Evolutionary conservation across 2,888 invertebrate species (phyloP), one percentile per base, ranked within the genome.

Genomic region (Drosophila falleni): DNA sequence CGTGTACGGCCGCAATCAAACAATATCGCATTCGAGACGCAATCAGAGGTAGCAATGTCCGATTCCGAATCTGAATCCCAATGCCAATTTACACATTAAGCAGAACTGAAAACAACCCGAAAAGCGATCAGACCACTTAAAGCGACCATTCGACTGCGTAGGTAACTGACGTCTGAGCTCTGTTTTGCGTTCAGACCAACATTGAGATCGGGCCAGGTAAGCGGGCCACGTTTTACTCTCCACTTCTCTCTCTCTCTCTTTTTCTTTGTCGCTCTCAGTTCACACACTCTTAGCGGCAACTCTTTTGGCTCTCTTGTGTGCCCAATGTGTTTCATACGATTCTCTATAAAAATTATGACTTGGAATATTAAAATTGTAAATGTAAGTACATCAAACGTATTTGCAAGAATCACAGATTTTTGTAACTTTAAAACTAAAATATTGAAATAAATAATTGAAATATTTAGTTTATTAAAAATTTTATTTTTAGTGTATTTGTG

Each of bases 111-210:
- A 8, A 42, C 29, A 35, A 58, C 42, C 35, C 55, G 50, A 78
- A 35, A 63, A 37, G 55, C 72, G 87, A 77, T 23, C 47, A 56
- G 49, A 49, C 42, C 46, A 46, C 58, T 56, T 35, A 63, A 58
- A 51, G 56, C 80, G 66, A 68, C 89, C 81, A 73, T 69, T 81
- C 88, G 72, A 55, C 70, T 71, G 78, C 69, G 68, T 87, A 81
- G 84, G 78, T 81, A 89, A 71, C 69, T 71, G 62, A 78, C 80
- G 49, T 78, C 79, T 78, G 79, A 69, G 71, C 47, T 56, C 16
- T 53, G 15, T 8, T 39, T 29, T 41, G 8, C 15, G 29, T 16
- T 23, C 37, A 4, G 47, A 23, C 26, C 44, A 51, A 29, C 49
- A 37, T 8, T 49, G 31, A 44, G 56, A 46, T 66, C 46, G 39